Conservation (phyloP, 2,113 vertebrate species). For the Bambusicola thoracicus region DNA sequence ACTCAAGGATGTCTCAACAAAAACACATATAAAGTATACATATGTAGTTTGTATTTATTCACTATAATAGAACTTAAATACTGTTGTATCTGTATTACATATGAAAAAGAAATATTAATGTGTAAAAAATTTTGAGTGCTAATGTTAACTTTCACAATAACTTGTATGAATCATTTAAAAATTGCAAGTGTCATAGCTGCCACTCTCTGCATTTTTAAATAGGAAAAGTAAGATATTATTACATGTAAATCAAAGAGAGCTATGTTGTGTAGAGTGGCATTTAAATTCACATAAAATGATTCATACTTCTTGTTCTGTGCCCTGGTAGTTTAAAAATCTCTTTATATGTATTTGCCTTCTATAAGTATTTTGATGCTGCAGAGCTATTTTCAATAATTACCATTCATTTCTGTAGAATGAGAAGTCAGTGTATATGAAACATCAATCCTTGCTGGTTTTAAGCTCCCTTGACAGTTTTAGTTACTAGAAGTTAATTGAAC, state of each 20-base stretch:
- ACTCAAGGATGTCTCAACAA: not conserved
- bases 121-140: not conserved
- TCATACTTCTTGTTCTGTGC: not conserved
- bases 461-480: slow-evolving; percentile 39
- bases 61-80: not conserved
- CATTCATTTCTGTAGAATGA: slow-evolving; percentile 27
- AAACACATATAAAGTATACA: not conserved
- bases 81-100: not conserved
- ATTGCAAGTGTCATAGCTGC: not conserved
- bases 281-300: slow-evolving; percentile 25
- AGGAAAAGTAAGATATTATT: not conserved
- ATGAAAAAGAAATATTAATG: not conserved
- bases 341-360: not conserved
- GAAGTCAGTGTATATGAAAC: slow-evolving; percentile 1
- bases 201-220: not conserved
- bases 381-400: slow-evolving; percentile 46
- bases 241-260: not conserved
- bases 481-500: slow-evolving; percentile 52
- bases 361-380: not conserved
- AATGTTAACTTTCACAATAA: not conserved
- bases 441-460: slow-evolving; percentile 23
- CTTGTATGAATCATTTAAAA: not conserved
- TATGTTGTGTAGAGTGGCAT: not conserved
- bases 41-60: not conserved
- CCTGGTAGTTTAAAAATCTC: not conserved